Base-by-base conservation (phyloP, 2,113 vertebrate species). In the Proteles cristata region DNA sequence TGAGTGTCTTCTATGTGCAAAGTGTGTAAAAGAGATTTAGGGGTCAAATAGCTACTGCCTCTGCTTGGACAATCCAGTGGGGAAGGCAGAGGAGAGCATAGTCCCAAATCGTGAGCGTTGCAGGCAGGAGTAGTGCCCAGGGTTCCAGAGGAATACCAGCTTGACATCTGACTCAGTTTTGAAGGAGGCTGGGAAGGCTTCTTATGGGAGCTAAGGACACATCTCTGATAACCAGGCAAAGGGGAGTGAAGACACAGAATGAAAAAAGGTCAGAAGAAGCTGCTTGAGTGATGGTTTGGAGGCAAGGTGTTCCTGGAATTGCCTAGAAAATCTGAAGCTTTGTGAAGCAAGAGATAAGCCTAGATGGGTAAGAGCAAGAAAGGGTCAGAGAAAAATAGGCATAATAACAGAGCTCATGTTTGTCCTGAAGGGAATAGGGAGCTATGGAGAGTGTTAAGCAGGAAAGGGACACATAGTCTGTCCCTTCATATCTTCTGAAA, bases 291-390 rank as follows among this genome's bases (percentile, higher is more conserved):
- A 74, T 74, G 33, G 31, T 48, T 91, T 81, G 25, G 68, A 95
- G 93, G 87, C 90, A 83, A 82, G 81, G 21, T 58, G 23, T 48
- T 97, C 73, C 39, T 79, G 79, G 10, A 68, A 79, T 71, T 97
- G 43, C 71, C 88, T 58, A 68, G 89, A 92, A 83, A 96, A 61
- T 68, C 83, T 83, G 53, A 35, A 95, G 77, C 45, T 68, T 14
- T 73, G 17, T 33, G 4, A 77, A 43, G 63, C 39, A 14, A 69
- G 69, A 74, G 19, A 33, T 39, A n/a, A 84, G 68, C 5, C 43
- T 77, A 48, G 35, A 21, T 33, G 43, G 28, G 50, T 43, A 79
- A 53, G 58, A 61, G 58, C 58, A 61, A 61, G 21, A 61, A 7
- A 25, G 35, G 11, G 11, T 85, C 80, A 66, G 77, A 88, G 39